Evolutionary conservation across 1,140 invertebrate species (phyloP).

Genomic region (Penaeus indicus): DNA sequence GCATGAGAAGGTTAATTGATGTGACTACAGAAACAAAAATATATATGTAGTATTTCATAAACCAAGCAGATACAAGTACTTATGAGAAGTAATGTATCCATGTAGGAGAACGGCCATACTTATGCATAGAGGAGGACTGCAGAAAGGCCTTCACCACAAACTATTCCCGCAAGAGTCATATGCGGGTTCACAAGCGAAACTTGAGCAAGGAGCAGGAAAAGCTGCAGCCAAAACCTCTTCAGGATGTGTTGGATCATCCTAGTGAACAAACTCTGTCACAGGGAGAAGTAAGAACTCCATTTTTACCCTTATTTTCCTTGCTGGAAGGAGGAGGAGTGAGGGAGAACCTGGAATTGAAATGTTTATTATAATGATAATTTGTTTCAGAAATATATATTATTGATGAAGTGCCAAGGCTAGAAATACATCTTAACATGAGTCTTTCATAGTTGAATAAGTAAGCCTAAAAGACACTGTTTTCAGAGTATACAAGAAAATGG

Average conservation of each 20-base stretch:
- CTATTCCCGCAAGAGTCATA: conserved; percentile 51
- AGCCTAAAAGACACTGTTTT: no score
- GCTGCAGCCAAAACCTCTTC: neutral
- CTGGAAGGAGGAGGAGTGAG: no score
- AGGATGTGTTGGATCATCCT: neutral
- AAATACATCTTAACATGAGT: no score
- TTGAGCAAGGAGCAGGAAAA: neutral
- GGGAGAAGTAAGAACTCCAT: no score
- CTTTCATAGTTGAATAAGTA: no score
- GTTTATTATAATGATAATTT: no score
- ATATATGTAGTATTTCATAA: neutral
- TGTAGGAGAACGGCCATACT: conserved; percentile 49
- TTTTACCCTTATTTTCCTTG: no score
- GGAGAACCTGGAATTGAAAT: no score
- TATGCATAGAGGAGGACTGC: conserved; percentile 51
- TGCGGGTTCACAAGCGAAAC: conserved; percentile 44
- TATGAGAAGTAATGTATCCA: neutral
- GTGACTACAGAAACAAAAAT: no score
- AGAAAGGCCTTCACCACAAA: conserved; percentile 46
- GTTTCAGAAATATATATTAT: no score
- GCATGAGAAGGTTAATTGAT: no score
- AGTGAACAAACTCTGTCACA: neutral
- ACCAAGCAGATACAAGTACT: neutral
- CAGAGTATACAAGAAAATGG: neutral
- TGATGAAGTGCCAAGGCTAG: no score